Conservation (phyloP, 2,888 invertebrate genomes). For the Ectobius pallidus region DNA sequence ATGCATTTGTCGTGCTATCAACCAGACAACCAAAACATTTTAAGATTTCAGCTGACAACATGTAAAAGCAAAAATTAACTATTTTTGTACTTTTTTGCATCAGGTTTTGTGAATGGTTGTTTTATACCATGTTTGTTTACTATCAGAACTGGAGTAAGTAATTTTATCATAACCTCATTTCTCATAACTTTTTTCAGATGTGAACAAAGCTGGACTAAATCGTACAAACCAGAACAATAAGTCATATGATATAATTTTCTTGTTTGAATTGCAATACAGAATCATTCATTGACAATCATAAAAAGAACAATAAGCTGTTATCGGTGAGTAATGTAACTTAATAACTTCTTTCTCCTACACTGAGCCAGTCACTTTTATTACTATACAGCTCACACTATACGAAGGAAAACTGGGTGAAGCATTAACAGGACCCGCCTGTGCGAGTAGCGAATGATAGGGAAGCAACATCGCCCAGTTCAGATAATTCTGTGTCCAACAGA, state of each 20-base stretch:
- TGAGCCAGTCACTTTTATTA: background rate
- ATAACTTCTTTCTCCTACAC: background rate
- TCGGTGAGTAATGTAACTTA: background rate
- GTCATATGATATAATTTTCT: background rate
- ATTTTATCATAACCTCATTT: background rate
- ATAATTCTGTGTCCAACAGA: too few species aligned
- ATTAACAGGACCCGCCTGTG: too few species aligned
- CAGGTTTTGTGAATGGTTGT: background rate
- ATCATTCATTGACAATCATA: constrained; percentile 8
- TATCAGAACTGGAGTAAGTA: background rate
- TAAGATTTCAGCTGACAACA: background rate
- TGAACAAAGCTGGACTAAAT: background rate
- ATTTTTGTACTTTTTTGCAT: background rate
- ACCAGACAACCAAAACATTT: too few species aligned
- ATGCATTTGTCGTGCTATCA: background rate
- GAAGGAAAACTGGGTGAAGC: too few species aligned
- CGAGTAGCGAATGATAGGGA: too few species aligned
- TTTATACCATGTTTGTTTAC: background rate
- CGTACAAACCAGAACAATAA: background rate
- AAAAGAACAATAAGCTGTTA: constrained; percentile 1
- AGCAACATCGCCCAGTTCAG: too few species aligned
- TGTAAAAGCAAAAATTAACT: background rate
- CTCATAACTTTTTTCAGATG: background rate
- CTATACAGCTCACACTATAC: too few species aligned
- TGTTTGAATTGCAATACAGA: background rate